Percentiles rank a stretch among this genome's conserved stretches.
phyloP scores from a whole-genome alignment of 2,888 invertebrate genomes.

The Microplitis manilae region DNA sequence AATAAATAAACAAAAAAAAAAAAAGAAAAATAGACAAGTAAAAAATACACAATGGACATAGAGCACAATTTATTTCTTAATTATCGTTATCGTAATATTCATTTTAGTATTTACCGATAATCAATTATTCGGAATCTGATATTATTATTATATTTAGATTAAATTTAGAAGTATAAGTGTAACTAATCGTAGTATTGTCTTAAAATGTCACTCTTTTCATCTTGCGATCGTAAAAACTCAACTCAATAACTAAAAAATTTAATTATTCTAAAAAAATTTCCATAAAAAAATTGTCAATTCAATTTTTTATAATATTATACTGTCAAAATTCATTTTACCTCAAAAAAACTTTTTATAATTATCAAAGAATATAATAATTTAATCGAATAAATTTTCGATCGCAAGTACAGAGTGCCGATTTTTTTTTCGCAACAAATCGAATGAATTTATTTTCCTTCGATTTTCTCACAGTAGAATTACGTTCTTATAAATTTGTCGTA shows the following conservation, averaged over 20 bases:
- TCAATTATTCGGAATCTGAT: constrained; percentile 37
- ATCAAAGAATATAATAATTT: too few species aligned
- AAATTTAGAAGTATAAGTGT: constrained; percentile 68
- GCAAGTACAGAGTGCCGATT: constrained; percentile 67
- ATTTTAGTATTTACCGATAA: constrained; percentile 68
- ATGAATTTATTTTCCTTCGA: constrained; percentile 59
- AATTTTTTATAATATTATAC: too few species aligned
- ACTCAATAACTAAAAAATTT: constrained; percentile 20
- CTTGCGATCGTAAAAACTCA: constrained; percentile 58
- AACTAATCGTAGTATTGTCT: constrained; percentile 71
- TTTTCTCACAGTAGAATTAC: constrained; percentile 56
- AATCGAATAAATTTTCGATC: constrained; percentile 51
- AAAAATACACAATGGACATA: constrained; percentile 60
- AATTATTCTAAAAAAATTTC: too few species aligned
- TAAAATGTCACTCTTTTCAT: constrained; percentile 69
- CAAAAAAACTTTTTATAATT: too few species aligned
- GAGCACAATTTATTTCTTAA: constrained; percentile 71
- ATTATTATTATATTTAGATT: constrained; percentile 63
- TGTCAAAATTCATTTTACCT: too few species aligned
- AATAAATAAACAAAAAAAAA: too few species aligned
- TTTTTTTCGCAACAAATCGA: constrained; percentile 57
- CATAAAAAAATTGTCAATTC: too few species aligned
- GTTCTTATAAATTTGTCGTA: constrained; percentile 47
- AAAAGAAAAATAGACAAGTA: not conserved
- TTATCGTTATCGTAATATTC: constrained; percentile 64